Conservation (phyloP, 2,797 vertebrate genomes). For the Mormyrops attenuatus region DNA sequence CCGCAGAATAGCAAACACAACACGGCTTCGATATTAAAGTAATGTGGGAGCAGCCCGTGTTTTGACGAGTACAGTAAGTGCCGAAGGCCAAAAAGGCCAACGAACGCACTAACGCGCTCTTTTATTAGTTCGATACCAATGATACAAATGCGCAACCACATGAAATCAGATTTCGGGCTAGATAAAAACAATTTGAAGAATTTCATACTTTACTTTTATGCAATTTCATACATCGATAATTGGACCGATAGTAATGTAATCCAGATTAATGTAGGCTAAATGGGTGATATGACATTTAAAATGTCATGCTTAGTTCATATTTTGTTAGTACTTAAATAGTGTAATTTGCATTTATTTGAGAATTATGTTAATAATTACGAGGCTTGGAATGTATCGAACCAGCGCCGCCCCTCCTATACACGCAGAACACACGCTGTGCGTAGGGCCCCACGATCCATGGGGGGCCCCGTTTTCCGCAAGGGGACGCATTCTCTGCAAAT, state of each 20-base stretch:
- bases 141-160: background rate
- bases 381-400: background rate
- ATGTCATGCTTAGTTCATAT: background rate
- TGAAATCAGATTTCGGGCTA: background rate
- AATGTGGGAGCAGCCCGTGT: background rate
- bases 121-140: background rate
- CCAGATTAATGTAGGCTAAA: background rate
- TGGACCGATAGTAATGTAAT: background rate
- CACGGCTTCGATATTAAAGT: background rate
- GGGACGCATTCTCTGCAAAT: no score
- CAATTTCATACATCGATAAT: background rate
- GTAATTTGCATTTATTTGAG: background rate
- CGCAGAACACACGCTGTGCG: no score
- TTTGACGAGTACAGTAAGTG: background rate
- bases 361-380: background rate
- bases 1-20: background rate
- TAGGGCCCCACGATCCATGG: no score
- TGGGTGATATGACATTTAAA: background rate
- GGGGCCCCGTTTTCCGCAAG: no score
- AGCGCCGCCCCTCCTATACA: no score
- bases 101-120: background rate
- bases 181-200: background rate
- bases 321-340: background rate
- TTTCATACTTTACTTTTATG: background rate
- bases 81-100: background rate